phyloP scores from a whole-genome alignment of 1,140 invertebrate genomes.

The Laodelphax striatellus region DNA sequence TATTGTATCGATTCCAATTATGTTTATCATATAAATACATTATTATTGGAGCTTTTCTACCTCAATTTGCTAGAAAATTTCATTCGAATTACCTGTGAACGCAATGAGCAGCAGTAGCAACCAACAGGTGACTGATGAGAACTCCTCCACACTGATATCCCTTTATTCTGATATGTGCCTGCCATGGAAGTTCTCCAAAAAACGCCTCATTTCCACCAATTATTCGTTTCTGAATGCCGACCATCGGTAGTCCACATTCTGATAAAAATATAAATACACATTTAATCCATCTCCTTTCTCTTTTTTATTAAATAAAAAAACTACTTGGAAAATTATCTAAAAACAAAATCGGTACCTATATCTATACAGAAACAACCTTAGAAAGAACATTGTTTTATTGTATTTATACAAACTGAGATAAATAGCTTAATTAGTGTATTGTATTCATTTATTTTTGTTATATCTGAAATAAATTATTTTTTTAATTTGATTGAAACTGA shows the following conservation, averaged over 20 bases:
- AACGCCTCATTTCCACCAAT: constrained; percentile 58
- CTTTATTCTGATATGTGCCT: constrained; percentile 69
- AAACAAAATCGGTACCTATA: too few relatives aligned
- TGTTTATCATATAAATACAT: too few relatives aligned
- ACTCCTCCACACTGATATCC: constrained; percentile 71
- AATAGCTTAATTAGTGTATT: too few relatives aligned
- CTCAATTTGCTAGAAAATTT: too few relatives aligned
- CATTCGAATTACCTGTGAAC: constrained; percentile 39
- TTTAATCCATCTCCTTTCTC: neutral
- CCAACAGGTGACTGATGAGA: constrained; percentile 42
- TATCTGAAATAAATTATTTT: too few relatives aligned
- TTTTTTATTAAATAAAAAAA: neutral
- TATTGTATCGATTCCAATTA: too few relatives aligned
- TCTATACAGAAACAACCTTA: neutral
- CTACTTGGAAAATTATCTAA: neutral
- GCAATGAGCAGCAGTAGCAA: constrained; percentile 65
- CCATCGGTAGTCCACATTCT: constrained; percentile 49
- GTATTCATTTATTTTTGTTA: too few relatives aligned
- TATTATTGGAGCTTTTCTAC: too few relatives aligned
- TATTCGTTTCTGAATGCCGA: constrained; percentile 57
- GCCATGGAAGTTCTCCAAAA: constrained; percentile 74
- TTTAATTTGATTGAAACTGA: too few relatives aligned
- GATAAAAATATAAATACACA: constrained; percentile 28
- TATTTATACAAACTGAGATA: too few relatives aligned
- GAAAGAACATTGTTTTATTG: too few relatives aligned